These are phyloP conservation scores for Peromyscus melanophrys DNA, from an alignment of 2,797 vertebrate genomes.

Conservation along the genomic window DNA sequence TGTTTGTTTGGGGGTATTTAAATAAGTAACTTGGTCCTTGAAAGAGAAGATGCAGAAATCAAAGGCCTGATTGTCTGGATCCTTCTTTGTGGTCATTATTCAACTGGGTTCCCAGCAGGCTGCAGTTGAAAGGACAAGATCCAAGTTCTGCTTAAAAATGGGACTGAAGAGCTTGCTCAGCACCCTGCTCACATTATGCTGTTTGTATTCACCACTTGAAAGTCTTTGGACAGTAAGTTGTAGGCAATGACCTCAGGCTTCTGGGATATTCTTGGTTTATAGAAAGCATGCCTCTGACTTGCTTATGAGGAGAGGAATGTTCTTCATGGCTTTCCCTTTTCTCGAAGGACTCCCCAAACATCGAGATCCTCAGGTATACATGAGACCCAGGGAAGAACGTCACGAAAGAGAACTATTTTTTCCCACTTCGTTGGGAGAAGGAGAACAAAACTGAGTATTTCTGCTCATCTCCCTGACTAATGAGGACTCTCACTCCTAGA, in stretches of 20 bases:
- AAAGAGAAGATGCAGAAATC: constrained; percentile 72
- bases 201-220: constrained; percentile 54
- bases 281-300: neutral
- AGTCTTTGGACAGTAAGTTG: constrained; percentile 56
- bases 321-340: neutral
- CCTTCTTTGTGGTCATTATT: constrained; percentile 71
- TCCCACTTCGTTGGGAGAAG: neutral
- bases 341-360: neutral
- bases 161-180: constrained; percentile 73
- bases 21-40: constrained; percentile 67
- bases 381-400: neutral
- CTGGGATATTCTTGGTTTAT: constrained; percentile 36
- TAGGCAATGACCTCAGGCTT: neutral
- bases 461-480: neutral
- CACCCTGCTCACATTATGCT: constrained; percentile 71
- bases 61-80: constrained; percentile 80
- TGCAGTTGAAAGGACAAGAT: constrained; percentile 63
- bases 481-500: neutral
- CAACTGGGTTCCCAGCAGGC: constrained; percentile 78
- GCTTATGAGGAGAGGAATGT: constrained; percentile 39
- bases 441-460: neutral
- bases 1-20: constrained; percentile 76
- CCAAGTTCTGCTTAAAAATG: constrained; percentile 76
- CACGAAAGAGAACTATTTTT: neutral
- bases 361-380: neutral